Evolutionary conservation across 2,888 invertebrate genomes (phyloP).

Genomic region (Rugalucina vietnamica): DNA sequence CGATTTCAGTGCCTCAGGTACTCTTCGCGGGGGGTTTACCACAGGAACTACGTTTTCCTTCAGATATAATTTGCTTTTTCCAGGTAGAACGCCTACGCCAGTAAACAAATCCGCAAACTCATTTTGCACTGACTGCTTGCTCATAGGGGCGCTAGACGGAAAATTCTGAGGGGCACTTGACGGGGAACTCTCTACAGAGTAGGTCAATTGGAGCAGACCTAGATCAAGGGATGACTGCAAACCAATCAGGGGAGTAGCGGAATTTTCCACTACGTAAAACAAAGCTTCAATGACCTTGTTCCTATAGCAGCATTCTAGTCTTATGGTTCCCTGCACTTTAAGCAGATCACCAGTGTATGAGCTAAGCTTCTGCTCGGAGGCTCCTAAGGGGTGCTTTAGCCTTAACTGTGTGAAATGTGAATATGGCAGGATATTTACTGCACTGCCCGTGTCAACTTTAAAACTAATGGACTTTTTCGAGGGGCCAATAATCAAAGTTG

Average conservation of each 20-base stretch:
- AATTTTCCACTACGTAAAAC: constrained; percentile 27
- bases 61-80: not conserved
- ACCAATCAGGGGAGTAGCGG: constrained; percentile 23
- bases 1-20: constrained; percentile 31
- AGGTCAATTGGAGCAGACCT: constrained; percentile 31
- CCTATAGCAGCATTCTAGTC: not conserved
- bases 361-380: not conserved
- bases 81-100: constrained; percentile 44
- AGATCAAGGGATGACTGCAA: constrained; percentile 38
- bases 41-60: constrained; percentile 22
- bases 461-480: not conserved
- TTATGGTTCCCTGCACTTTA: constrained; percentile 14
- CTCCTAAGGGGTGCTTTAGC: not conserved
- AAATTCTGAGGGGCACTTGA: not conserved
- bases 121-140: constrained; percentile 25
- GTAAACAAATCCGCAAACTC: constrained; percentile 34
- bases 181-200: constrained; percentile 12
- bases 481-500: constrained; percentile 12
- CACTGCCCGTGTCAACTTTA: constrained; percentile 28
- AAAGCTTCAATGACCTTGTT: not conserved
- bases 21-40: constrained; percentile 20
- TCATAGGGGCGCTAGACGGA: not conserved
- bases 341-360: constrained; percentile 29
- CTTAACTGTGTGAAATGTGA: not conserved
- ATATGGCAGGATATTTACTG: constrained; percentile 2